These are phyloP conservation scores for Rhizoglyphus robini DNA, from an alignment of 1,140 invertebrate species.

Conservation along the genomic window DNA sequence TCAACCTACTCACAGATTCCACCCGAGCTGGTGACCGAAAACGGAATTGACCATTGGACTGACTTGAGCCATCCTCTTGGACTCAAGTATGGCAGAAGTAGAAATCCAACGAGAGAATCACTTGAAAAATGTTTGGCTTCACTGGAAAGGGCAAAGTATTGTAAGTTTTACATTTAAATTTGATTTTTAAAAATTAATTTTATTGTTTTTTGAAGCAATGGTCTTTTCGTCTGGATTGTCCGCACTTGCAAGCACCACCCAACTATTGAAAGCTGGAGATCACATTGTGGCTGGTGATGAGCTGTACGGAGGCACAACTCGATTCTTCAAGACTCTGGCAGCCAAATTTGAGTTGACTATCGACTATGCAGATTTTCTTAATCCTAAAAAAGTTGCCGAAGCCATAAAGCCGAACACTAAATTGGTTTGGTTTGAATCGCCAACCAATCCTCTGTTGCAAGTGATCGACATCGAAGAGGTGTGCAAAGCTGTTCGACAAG, in stretches of 20 bases:
- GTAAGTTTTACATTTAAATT: conserved; percentile 29
- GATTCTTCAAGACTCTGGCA: conserved; percentile 46
- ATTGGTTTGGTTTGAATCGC: conserved; percentile 91
- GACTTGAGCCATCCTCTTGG: too few relatives aligned
- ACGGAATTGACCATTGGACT: too few relatives aligned
- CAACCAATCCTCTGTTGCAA: conserved; percentile 92
- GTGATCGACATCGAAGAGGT: conserved; percentile 73
- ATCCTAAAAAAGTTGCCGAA: conserved; percentile 49
- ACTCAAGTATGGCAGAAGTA: conserved; percentile 81
- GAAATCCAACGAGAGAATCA: conserved; percentile 81
- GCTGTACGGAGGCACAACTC: conserved; percentile 81
- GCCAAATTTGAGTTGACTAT: conserved; percentile 52
- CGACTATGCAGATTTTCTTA: conserved; percentile 63
- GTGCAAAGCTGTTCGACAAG: conserved; percentile 44
- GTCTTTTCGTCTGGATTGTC: conserved; percentile 80
- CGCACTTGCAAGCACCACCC: conserved; percentile 56
- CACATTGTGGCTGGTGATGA: conserved; percentile 84
- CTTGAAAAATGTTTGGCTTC: conserved; percentile 78
- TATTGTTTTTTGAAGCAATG: too few relatives aligned
- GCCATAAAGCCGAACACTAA: conserved; percentile 70
- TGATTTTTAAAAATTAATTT: background rate
- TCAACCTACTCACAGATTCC: conserved; percentile 85
- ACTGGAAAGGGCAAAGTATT: conserved; percentile 76
- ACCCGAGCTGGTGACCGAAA: too few relatives aligned
- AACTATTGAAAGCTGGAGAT: conserved; percentile 66